Evolutionary conservation across 2,888 invertebrate species (phyloP), one percentile per base, ranked within the genome.

Genomic region (Rhyacophila evoluta): DNA sequence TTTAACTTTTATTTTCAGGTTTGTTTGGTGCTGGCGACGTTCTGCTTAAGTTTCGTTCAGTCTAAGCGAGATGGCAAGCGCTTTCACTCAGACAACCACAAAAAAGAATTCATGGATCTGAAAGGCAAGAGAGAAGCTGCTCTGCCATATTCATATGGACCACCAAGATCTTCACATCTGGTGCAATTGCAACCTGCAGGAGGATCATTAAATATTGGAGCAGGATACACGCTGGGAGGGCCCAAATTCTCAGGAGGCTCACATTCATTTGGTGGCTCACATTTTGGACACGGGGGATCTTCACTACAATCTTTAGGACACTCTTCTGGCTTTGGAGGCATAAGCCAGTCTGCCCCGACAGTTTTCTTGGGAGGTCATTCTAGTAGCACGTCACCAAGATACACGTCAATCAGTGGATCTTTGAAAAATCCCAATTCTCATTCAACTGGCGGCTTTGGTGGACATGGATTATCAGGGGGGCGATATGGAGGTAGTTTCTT

Each of bases 41-140:
- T 77, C 5, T 82, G 77, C 33, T 15, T 81, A 11, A 33, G 70
- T 29, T 39, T 67, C 10, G 27, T 70, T 6, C 11, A 72, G 2
- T 77, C 79, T 10, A 82, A 78, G 38, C 78, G 74, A 36, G 81
- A 79, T 6, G 36, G 33, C 11, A 75, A 77, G 67, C 39, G 71
- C 36, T 55, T 75, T 8, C 19, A 68, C 2, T 38, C 68, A 6
- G 75, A 78, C 25, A 15, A 27, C 10, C 72, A 72, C 25, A 77
- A 78, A 36, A 80, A 80, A 37, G 69, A 37, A 15, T 19, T 73
- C 41, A 37, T 76, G 11, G 68, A 73, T 1, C 41, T 77, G 8
- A 81, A 82, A 73, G 82, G 81, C 36, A 82, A 82, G 39, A 74
- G 82, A 70, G 82, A 82, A 72, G 80, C 80, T 28, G 77, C 79